A percentile compares a stretch with the other conserved stretches of the same genome.
phyloP scores from a whole-genome alignment of 2,888 invertebrate genomes.

The Perithous albicinctus region DNA sequence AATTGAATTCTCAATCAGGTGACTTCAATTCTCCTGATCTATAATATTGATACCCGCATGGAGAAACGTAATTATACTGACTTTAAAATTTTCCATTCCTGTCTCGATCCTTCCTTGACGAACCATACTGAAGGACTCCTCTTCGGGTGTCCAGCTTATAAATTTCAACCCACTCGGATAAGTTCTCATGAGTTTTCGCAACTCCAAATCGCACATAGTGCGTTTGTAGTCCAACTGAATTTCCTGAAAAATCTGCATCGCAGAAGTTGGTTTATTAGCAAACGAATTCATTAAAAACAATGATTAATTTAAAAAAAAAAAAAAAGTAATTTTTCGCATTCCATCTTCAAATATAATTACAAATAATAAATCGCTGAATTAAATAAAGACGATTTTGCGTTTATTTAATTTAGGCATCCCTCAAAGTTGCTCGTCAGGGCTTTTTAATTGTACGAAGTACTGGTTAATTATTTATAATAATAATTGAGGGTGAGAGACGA shows the following conservation, averaged over 20 bases:
- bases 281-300: no score
- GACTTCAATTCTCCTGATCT: neutral
- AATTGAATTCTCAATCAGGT: no score
- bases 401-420: no score
- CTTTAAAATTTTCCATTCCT: constrained; percentile 86
- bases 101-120: constrained; percentile 85
- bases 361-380: no score
- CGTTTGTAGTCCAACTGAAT: constrained; percentile 86
- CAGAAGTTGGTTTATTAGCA: neutral
- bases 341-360: neutral
- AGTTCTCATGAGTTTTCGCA: constrained; percentile 83
- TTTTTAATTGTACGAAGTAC: no score
- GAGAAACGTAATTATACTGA: neutral
- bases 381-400: no score
- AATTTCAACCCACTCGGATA: constrained; percentile 86
- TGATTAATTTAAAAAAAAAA: no score
- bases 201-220: constrained; percentile 88
- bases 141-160: constrained; percentile 83
- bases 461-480: no score
- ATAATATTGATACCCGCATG: neutral
- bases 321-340: no score
- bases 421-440: no score
- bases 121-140: constrained; percentile 75
- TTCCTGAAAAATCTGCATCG: constrained; percentile 83
- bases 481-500: no score